Conservation (phyloP, 2,888 invertebrate genomes). For the Idaea dimidiata region DNA sequence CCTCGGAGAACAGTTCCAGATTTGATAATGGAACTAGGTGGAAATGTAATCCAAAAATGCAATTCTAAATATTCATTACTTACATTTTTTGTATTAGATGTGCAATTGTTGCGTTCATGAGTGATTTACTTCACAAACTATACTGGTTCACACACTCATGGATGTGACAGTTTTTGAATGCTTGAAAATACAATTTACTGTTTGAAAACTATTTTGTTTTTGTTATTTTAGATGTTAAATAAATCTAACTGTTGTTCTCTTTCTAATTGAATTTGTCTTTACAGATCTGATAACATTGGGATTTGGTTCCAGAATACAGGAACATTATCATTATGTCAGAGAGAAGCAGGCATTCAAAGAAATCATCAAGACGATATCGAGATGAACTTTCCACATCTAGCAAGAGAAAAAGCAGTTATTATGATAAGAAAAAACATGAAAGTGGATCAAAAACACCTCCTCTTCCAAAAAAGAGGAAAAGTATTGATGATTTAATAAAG, state of each 20-base stretch:
- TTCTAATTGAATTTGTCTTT: slow-evolving; percentile 44
- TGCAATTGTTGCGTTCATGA: slow-evolving; percentile 59
- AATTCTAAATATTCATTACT: slow-evolving; percentile 52
- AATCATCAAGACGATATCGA: slow-evolving; percentile 40
- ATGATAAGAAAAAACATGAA: slow-evolving; percentile 34
- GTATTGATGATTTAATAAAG: slow-evolving; percentile 61
- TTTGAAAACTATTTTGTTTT: slow-evolving; percentile 21
- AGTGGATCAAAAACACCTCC: slow-evolving; percentile 66
- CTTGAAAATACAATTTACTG: slow-evolving; percentile 33
- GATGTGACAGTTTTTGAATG: slow-evolving; percentile 44
- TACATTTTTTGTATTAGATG: slow-evolving; percentile 40
- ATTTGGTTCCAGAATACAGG: background rate
- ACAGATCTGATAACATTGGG: slow-evolving; percentile 42
- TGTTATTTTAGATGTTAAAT: slow-evolving; percentile 10
- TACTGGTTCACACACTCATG: slow-evolving; percentile 41
- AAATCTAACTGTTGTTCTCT: slow-evolving; percentile 15
- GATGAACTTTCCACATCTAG: slow-evolving; percentile 42
- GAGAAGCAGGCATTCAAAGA: slow-evolving; percentile 41
- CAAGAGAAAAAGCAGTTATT: slow-evolving; percentile 40
- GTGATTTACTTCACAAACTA: slow-evolving; percentile 33
- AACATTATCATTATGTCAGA: slow-evolving; percentile 24
- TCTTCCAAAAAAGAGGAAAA: slow-evolving; percentile 47
- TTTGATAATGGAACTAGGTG: slow-evolving; percentile 53
- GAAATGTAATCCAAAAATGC: slow-evolving; percentile 77
- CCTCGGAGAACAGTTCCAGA: slow-evolving; percentile 14